Percentiles rank a stretch among this genome's conserved stretches.
Evolutionary conservation across 1,140 invertebrate genomes (phyloP).

Genomic region (Dreissena polymorpha): DNA sequence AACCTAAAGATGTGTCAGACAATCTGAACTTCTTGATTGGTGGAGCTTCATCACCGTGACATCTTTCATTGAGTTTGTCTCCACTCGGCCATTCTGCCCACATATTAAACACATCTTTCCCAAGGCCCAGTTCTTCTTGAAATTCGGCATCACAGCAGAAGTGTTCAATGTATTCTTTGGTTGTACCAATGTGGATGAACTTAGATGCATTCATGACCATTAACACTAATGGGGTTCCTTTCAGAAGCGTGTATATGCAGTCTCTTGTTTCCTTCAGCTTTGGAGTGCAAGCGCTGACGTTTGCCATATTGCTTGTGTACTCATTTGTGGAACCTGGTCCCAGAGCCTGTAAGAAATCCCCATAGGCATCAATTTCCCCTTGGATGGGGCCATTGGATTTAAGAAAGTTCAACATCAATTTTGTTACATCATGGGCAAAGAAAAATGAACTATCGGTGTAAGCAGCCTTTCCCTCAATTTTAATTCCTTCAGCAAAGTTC

Average conservation of each 20-base stretch:
- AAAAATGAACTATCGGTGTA: slow-evolving; percentile 81
- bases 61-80: no score
- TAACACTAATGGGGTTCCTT: slow-evolving; percentile 72
- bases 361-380: slow-evolving; percentile 81
- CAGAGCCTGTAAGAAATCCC: slow-evolving; percentile 80
- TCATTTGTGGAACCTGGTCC: slow-evolving; percentile 72
- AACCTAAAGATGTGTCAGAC: slow-evolving; percentile 61
- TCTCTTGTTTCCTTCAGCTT: slow-evolving; percentile 66
- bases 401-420: slow-evolving; percentile 76
- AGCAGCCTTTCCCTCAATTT: slow-evolving; percentile 68
- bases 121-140: slow-evolving; percentile 69
- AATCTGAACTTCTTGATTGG: slow-evolving; percentile 18
- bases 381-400: slow-evolving; percentile 69
- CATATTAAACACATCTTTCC: slow-evolving; percentile 70
- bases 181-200: slow-evolving; percentile 81
- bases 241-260: slow-evolving; percentile 74
- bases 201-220: slow-evolving; percentile 78
- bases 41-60: slow-evolving; percentile 8
- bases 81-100: slow-evolving; percentile 44
- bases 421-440: slow-evolving; percentile 77
- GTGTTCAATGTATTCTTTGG: slow-evolving; percentile 79
- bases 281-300: slow-evolving; percentile 67
- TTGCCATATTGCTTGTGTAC: slow-evolving; percentile 72
- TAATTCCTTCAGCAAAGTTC: slow-evolving; percentile 61
- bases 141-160: slow-evolving; percentile 73